Evolutionary conservation across 2,888 invertebrate species (phyloP).

Genomic region (Merodon equestris): DNA sequence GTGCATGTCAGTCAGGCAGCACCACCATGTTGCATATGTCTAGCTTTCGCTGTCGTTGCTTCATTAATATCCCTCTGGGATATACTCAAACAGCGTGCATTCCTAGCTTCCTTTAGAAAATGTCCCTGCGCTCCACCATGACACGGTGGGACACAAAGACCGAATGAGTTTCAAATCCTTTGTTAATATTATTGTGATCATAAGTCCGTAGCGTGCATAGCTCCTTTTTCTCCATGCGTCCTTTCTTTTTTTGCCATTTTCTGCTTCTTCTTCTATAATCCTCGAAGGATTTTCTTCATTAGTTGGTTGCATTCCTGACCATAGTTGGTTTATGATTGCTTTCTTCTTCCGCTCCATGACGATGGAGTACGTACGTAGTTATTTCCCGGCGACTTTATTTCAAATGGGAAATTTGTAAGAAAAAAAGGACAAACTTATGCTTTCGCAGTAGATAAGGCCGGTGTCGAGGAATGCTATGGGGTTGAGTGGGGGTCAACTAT

Average conservation of each 20-base stretch:
- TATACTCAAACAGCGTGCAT: too few relatives aligned
- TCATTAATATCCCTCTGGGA: neutral
- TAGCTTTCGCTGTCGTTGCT: too few relatives aligned
- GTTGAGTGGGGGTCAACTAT: too few relatives aligned
- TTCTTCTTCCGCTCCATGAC: too few relatives aligned
- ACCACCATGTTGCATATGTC: too few relatives aligned
- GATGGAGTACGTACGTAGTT: too few relatives aligned
- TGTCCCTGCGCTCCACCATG: neutral
- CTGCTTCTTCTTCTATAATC: neutral
- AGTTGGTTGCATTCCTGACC: conserved; percentile 5
- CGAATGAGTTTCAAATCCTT: conserved; percentile 13
- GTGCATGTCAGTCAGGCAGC: too few relatives aligned
- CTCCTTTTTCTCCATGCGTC: neutral
- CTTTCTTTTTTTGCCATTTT: neutral
- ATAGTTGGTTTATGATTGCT: conserved; percentile 9
- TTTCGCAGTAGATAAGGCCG: too few relatives aligned
- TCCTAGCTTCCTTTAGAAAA: neutral
- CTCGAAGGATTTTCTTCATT: conserved; percentile 28
- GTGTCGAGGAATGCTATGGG: too few relatives aligned
- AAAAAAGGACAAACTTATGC: too few relatives aligned
- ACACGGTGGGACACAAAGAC: neutral
- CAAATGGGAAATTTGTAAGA: too few relatives aligned
- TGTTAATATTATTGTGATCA: conserved; percentile 7
- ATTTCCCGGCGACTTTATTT: too few relatives aligned
- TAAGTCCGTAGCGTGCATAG: conserved; percentile 1